Base-by-base conservation (phyloP, 1,140 invertebrate species). In the Phocides pigmalion region DNA sequence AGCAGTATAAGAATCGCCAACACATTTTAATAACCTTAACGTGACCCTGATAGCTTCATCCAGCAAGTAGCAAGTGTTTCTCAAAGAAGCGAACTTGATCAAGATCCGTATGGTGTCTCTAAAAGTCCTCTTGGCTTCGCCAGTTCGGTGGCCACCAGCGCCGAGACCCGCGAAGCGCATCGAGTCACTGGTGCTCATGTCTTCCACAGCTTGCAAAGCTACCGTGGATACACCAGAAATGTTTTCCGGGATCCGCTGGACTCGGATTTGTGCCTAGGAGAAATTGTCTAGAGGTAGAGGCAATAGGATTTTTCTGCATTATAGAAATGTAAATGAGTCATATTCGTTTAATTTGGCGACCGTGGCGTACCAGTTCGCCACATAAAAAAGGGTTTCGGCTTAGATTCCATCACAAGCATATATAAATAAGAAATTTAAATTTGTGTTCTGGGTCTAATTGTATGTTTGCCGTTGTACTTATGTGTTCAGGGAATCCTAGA, bases 71-170 rank as follows among this genome's bases (percentile, higher is more conserved):
- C 88, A 90, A 20, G 79, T 85, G 35, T 86, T 90, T 49, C 87
- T 82, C 46, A 92, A 70, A 0, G 90, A 90, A 0, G 87, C 87
- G 56, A 90, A 89, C 56, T 84, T 87, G 28, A 92, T 76, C 0
- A 92, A 65, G 4, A 89, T 79, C n/a, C 67, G 62, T 0, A 85
- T 66, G 5, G 83, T 82, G 41, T 87, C 77, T 64, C 81, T 62
- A 58, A 91, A 92, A n/a, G 84, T 79, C 15, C 82, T 88, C 56
- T 91, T 92, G 0, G 87, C 77, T 51, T 91, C 86, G 0, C 67
- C 49, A 6, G 86, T 87, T 22, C 89, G 81, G 44, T 90, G 87
- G 0, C 90, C 90, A 0, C 90, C 90, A 11, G 86, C 83, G 3
- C 81, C 82, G 0, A 92, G 79, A 0, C 90, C 90, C 0, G 83